Conservation (phyloP, 2,113 vertebrate species). For the Ailurus styani region DNA sequence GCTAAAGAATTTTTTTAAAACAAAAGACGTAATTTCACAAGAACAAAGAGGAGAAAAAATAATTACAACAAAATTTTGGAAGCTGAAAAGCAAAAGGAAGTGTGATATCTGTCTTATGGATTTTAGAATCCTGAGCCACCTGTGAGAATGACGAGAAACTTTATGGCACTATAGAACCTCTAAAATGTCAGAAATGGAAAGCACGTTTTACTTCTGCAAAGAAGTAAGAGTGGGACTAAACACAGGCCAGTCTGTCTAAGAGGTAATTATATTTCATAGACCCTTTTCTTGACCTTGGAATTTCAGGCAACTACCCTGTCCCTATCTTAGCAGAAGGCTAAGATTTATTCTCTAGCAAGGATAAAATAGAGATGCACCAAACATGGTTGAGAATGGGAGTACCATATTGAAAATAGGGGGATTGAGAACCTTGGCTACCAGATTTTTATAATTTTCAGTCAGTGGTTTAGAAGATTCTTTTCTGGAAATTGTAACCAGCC, state of each 20-base stretch:
- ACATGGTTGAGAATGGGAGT: background rate
- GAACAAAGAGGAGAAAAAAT: background rate
- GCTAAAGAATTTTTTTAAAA: background rate
- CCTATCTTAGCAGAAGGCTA: background rate
- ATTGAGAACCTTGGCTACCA: background rate
- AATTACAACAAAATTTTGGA: background rate
- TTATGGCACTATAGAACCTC: background rate
- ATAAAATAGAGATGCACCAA: background rate
- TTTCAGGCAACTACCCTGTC: background rate
- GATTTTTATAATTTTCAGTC: background rate
- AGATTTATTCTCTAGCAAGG: background rate
- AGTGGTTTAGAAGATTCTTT: background rate
- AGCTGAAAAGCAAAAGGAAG: background rate
- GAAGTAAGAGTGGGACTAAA: background rate
- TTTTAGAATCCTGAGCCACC: background rate
- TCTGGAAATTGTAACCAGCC: background rate
- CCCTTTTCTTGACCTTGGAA: background rate
- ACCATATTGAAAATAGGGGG: background rate
- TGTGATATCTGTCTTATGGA: background rate
- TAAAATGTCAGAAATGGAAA: background rate
- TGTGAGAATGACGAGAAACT: background rate
- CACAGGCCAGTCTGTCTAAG: background rate
- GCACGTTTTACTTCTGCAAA: background rate
- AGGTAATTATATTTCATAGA: background rate
- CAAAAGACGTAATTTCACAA: background rate